A percentile compares a stretch with the other conserved stretches of the same genome.
These are phyloP conservation scores for Crematogaster levior DNA, from an alignment of 2,888 invertebrate genomes.

Conservation along the genomic window DNA sequence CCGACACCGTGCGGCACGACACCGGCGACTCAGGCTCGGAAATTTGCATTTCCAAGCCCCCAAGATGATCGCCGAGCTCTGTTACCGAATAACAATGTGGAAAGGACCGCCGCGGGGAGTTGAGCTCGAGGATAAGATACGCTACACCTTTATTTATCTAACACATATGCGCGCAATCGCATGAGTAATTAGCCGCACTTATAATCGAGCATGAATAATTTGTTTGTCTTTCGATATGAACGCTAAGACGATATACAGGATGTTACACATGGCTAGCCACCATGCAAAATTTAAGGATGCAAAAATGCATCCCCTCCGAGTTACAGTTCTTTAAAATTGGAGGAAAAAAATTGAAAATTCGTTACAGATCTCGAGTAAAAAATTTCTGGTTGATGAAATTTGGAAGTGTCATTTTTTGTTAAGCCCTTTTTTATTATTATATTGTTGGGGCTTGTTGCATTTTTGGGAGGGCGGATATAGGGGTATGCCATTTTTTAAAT, in stretches of 20 bases:
- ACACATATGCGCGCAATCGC: not conserved
- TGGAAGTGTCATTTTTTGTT: too few species aligned
- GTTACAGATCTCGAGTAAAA: too few species aligned
- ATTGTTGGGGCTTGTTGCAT: too few species aligned
- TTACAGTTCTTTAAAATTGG: too few species aligned
- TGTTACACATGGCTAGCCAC: too few species aligned
- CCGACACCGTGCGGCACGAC: conserved; percentile 38
- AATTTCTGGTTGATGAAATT: too few species aligned
- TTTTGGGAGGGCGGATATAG: too few species aligned
- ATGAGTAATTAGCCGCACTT: not conserved
- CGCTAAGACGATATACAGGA: not conserved
- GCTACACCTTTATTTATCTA: conserved; percentile 15
- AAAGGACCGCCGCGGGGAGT: not conserved
- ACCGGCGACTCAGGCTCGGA: conserved; percentile 30
- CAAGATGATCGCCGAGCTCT: conserved; percentile 34
- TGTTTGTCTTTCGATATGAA: not conserved
- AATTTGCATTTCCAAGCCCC: conserved; percentile 70
- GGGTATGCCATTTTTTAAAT: too few species aligned
- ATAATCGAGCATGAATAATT: not conserved
- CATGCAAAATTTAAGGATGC: not conserved
- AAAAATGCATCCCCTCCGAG: too few species aligned
- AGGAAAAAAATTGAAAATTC: too few species aligned
- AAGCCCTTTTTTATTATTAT: too few species aligned
- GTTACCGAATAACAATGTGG: conserved; percentile 24
- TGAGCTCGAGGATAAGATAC: not conserved